Evolutionary conservation across 2,888 invertebrate species (phyloP).

Genomic region (Odontocerum albicorne): DNA sequence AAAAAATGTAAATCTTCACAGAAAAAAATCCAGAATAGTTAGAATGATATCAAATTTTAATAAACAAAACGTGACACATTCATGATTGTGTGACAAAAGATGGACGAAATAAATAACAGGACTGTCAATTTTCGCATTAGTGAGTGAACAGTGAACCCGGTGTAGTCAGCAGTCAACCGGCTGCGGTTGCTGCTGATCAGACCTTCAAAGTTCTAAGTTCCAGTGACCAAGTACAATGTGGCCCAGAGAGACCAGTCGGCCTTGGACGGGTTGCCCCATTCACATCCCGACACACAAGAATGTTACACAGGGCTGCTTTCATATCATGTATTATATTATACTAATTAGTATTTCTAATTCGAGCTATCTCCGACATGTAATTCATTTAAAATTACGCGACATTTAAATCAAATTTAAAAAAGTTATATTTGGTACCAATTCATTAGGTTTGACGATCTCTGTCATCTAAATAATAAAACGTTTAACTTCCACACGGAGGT

Average conservation of each 20-base stretch:
- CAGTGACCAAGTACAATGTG: slow-evolving; percentile 12
- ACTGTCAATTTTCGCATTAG: slow-evolving; percentile 1
- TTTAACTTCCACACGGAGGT: too few species aligned
- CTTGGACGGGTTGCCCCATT: slow-evolving; percentile 14
- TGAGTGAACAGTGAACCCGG: not conserved
- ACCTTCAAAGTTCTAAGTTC: not conserved
- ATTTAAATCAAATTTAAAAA: too few species aligned
- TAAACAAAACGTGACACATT: not conserved
- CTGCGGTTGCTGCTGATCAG: too few species aligned
- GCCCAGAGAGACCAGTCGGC: slow-evolving; percentile 8
- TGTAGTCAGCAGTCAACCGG: not conserved
- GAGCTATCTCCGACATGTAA: too few species aligned
- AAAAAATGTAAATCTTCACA: too few species aligned
- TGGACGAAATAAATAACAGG: not conserved
- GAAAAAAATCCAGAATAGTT: too few species aligned
- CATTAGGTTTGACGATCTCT: too few species aligned
- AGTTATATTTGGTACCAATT: too few species aligned
- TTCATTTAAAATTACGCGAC: too few species aligned
- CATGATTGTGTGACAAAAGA: not conserved
- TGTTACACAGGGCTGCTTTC: slow-evolving; percentile 6
- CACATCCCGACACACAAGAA: slow-evolving; percentile 12
- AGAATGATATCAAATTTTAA: slow-evolving; percentile 17
- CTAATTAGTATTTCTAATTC: too few species aligned
- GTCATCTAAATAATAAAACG: too few species aligned
- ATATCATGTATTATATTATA: too few species aligned